Evolutionary conservation across 1,140 invertebrate genomes (phyloP).

Genomic region (Drosophila ercepeae): DNA sequence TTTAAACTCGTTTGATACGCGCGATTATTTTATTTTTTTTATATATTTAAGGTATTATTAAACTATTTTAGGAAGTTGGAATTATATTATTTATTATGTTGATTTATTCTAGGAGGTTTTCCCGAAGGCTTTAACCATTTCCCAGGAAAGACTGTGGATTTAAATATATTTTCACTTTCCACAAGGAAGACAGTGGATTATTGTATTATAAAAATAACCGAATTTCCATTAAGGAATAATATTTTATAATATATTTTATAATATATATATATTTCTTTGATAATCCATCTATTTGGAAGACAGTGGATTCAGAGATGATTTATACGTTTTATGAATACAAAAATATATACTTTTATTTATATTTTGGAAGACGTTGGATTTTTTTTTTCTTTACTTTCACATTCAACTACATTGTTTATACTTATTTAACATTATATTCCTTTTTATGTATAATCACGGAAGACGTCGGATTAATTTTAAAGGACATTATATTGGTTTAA

Average conservation of each 20-base stretch:
- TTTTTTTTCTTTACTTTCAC: slow-evolving; percentile 22
- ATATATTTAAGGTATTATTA: neutral
- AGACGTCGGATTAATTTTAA: slow-evolving; percentile 49
- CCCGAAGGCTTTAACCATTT: no score
- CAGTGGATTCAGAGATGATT: slow-evolving; percentile 16
- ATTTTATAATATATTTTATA: slow-evolving; percentile 35
- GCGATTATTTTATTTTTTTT: no score
- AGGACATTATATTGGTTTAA: slow-evolving; percentile 7
- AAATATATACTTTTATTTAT: slow-evolving; percentile 38
- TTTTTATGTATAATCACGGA: slow-evolving; percentile 37
- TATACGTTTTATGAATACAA: slow-evolving; percentile 37
- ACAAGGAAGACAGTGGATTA: slow-evolving; percentile 14
- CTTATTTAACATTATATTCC: slow-evolving; percentile 2
- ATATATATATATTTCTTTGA: slow-evolving; percentile 7
- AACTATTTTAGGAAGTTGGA: neutral
- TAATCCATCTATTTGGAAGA: slow-evolving; percentile 44
- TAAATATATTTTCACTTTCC: neutral
- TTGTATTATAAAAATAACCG: neutral
- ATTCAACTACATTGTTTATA: slow-evolving; percentile 33
- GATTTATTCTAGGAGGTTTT: no score
- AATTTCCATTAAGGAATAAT: slow-evolving; percentile 34
- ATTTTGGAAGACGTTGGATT: slow-evolving; percentile 68
- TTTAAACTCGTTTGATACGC: no score
- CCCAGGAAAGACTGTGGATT: neutral
- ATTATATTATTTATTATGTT: no score